Evolutionary conservation across 2,888 invertebrate genomes (phyloP).

Genomic region (Itoplectis maculator): DNA sequence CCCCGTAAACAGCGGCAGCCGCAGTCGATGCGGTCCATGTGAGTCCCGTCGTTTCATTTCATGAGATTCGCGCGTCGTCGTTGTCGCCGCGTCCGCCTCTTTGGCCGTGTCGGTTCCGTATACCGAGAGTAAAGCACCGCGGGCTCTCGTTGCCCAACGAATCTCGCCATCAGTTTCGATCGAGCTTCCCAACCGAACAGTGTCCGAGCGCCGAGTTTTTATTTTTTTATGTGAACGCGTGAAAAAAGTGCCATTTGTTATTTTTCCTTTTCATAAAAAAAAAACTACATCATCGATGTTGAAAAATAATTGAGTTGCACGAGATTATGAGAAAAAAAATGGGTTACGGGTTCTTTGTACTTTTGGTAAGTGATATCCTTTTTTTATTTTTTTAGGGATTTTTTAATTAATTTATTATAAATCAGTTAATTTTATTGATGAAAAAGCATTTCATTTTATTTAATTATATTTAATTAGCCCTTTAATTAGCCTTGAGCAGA

Average conservation of each 20-base stretch:
- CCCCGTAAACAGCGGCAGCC: constrained; percentile 42
- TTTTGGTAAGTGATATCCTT: constrained; percentile 55
- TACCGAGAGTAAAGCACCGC: constrained; percentile 59
- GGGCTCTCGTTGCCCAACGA: constrained; percentile 54
- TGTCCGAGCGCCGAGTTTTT: constrained; percentile 1
- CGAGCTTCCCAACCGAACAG: constrained; percentile 58
- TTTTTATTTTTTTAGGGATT: too few relatives aligned
- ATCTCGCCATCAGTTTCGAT: constrained; percentile 64
- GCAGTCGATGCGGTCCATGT: constrained; percentile 39
- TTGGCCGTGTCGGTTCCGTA: constrained; percentile 46
- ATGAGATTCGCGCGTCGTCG: constrained; percentile 36
- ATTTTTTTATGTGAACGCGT: not conserved
- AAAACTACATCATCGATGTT: constrained; percentile 23
- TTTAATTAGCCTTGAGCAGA: too few relatives aligned
- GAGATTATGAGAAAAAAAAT: constrained; percentile 18
- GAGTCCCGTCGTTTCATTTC: too few relatives aligned
- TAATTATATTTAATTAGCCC: too few relatives aligned
- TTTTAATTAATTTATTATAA: too few relatives aligned
- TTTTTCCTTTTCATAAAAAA: not conserved
- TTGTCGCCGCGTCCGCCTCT: not conserved
- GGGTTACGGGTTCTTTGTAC: constrained; percentile 30
- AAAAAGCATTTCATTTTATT: too few relatives aligned
- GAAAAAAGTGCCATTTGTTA: constrained; percentile 9
- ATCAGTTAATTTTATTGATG: too few relatives aligned
- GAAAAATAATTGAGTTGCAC: not conserved